Evolutionary conservation across 53 echinoderm and acorn worm species (phyloP).

Genomic region (Echinometra lucunter): DNA sequence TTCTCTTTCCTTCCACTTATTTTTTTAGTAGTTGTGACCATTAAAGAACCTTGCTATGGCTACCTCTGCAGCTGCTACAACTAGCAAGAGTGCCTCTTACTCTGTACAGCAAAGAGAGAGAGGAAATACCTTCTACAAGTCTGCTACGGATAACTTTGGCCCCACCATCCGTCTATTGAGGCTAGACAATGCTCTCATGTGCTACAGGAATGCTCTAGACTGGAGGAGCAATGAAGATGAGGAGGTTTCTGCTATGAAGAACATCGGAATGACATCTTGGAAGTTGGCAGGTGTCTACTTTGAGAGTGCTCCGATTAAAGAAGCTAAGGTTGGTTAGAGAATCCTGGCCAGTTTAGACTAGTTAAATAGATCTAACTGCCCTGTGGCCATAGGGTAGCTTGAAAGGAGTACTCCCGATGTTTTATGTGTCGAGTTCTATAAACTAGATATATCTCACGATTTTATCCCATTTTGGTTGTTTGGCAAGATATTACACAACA

Average conservation of each 20-base stretch:
- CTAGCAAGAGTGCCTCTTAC: neutral
- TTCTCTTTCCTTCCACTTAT: no score
- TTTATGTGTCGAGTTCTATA: no score
- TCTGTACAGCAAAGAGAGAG: conserved; percentile 29
- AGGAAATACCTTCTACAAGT: conserved; percentile 60
- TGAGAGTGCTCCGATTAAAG: neutral
- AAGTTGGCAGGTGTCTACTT: conserved; percentile 25
- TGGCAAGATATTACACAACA: no score
- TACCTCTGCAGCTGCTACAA: neutral
- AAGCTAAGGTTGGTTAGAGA: neutral
- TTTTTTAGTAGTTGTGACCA: neutral
- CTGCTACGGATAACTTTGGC: conserved; percentile 42
- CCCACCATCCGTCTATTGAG: neutral
- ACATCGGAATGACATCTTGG: conserved; percentile 67
- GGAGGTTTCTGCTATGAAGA: conserved; percentile 51
- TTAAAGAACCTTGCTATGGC: neutral
- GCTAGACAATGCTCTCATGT: conserved; percentile 33
- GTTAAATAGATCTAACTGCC: no score
- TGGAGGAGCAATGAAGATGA: conserved; percentile 20
- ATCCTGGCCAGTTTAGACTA: neutral
- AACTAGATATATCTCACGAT: no score
- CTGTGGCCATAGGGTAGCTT: no score
- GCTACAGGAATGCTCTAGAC: conserved; percentile 53
- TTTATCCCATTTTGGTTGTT: no score
- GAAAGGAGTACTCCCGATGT: no score